Conservation (phyloP, 1,140 invertebrate species). For the Globodera rostochiensis region DNA sequence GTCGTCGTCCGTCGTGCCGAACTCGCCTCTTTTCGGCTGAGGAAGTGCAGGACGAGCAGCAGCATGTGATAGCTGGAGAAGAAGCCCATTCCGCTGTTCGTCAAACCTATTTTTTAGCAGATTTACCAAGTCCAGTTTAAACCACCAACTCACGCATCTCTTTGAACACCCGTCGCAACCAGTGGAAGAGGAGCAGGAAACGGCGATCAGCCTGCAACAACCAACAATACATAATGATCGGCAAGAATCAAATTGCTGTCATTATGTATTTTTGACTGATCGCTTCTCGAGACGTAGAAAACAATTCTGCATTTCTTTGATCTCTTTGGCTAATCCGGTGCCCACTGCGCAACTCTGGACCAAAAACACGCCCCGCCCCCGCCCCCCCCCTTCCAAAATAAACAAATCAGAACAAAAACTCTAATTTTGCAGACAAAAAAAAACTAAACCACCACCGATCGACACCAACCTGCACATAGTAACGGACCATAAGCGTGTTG, state of each 20-base stretch:
- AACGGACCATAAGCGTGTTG: conserved; percentile 39
- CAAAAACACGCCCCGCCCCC: too few species aligned
- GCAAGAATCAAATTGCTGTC: too few species aligned
- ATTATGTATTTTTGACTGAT: too few species aligned
- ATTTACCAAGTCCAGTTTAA: not conserved
- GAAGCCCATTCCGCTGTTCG: conserved; percentile 44
- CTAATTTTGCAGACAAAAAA: not conserved
- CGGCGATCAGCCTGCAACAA: conserved; percentile 38
- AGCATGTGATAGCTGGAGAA: conserved; percentile 45
- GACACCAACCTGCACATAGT: conserved; percentile 30
- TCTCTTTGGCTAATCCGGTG: too few species aligned
- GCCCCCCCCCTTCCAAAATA: too few species aligned
- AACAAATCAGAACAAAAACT: too few species aligned
- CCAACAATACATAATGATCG: too few species aligned
- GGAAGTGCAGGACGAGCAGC: conserved; percentile 40
- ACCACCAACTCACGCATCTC: not conserved
- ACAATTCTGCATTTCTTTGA: too few species aligned
- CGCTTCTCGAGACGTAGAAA: too few species aligned
- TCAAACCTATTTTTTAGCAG: conserved; percentile 33
- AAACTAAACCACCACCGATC: not conserved
- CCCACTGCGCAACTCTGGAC: too few species aligned
- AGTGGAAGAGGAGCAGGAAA: conserved; percentile 35
- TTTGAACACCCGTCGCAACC: conserved; percentile 10
- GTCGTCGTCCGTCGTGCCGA: too few species aligned
- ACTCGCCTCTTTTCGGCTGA: conserved; percentile 34